phyloP scores from a whole-genome alignment of 1,140 invertebrate species.

The Drosophila nebulosa region DNA sequence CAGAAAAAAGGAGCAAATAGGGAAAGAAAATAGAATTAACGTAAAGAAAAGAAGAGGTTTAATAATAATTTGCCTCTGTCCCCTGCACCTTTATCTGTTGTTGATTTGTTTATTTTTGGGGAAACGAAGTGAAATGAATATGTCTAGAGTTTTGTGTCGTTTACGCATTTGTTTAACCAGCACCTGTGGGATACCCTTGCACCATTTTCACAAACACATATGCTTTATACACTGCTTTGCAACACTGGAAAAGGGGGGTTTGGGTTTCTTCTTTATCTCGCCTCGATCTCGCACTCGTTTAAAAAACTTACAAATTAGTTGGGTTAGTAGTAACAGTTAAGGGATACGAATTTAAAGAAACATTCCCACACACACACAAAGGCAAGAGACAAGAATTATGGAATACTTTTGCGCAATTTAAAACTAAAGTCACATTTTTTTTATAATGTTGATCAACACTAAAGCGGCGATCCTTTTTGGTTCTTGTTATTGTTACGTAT shows the following conservation, averaged over 20 bases:
- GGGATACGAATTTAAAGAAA: slow-evolving; percentile 16
- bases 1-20: slow-evolving; percentile 28
- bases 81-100: slow-evolving; percentile 18
- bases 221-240: slow-evolving; percentile 20
- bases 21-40: neutral
- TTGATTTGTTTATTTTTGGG: slow-evolving; percentile 1
- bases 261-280: neutral
- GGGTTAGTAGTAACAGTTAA: slow-evolving; percentile 44
- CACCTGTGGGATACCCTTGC: slow-evolving; percentile 28
- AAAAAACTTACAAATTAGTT: slow-evolving; percentile 24
- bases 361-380: slow-evolving; percentile 14
- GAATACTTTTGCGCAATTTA: neutral
- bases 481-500: too few species aligned
- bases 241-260: slow-evolving; percentile 14
- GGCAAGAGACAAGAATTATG: neutral
- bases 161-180: slow-evolving; percentile 13
- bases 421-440: neutral
- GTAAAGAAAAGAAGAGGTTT: neutral
- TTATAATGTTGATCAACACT: neutral
- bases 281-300: neutral
- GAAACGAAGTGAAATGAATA: neutral
- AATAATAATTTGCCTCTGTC: neutral
- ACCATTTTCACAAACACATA: slow-evolving; percentile 14
- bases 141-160: slow-evolving; percentile 11
- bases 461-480: too few species aligned